These are phyloP conservation scores for Stenodera caucasica DNA, from an alignment of 2,888 invertebrate genomes.

Conservation along the genomic window DNA sequence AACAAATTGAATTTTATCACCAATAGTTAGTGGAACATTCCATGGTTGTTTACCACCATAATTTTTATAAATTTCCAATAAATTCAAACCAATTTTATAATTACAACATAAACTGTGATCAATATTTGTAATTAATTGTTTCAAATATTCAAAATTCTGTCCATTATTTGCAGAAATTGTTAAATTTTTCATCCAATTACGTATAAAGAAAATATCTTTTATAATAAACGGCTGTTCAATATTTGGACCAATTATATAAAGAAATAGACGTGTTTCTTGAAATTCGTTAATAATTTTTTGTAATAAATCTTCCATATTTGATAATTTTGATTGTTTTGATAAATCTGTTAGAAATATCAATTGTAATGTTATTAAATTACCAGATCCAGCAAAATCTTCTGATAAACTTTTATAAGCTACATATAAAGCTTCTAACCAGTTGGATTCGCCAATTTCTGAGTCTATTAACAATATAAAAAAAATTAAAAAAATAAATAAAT, in stretches of 20 bases:
- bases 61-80: conserved; percentile 15
- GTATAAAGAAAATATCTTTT: conserved; percentile 9
- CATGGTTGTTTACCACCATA: conserved; percentile 17
- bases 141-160: conserved; percentile 9
- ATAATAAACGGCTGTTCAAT: conserved; percentile 13
- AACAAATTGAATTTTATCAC: conserved; percentile 14
- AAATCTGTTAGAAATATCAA: conserved; percentile 23
- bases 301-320: background rate
- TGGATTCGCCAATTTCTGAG: conserved; percentile 9
- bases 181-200: conserved; percentile 19
- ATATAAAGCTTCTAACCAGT: conserved; percentile 21
- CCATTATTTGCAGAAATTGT: background rate
- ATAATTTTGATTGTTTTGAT: background rate
- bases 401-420: conserved; percentile 11
- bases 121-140: conserved; percentile 11
- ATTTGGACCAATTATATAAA: conserved; percentile 24
- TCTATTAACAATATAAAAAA: conserved; percentile 3
- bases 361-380: conserved; percentile 13
- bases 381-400: conserved; percentile 12
- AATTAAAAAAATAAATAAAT: conserved; percentile 3
- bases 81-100: conserved; percentile 17
- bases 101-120: conserved; percentile 16
- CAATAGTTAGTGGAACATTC: conserved; percentile 16
- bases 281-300: conserved; percentile 10
- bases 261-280: conserved; percentile 8